Conservation (phyloP, 2,797 vertebrate genomes). For the Parauchenoglanis punctatus region DNA sequence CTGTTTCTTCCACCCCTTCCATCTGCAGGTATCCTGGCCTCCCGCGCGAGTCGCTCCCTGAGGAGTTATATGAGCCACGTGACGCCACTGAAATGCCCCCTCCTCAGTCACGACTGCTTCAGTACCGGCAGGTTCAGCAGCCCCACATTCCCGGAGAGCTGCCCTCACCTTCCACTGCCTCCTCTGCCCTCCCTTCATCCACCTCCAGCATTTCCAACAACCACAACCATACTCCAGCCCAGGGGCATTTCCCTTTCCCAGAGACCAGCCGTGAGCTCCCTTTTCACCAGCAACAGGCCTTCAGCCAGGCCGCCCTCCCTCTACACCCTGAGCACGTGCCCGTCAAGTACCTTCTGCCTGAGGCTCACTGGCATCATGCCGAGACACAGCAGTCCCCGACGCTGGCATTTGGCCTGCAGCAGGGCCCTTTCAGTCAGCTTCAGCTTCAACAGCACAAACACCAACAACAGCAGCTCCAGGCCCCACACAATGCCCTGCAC, state of each 20-base stretch:
- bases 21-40: conserved; percentile 88
- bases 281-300: conserved; percentile 73
- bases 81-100: conserved; percentile 92
- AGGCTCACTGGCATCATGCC: conserved; percentile 91
- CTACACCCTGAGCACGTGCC: conserved; percentile 86
- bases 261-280: conserved; percentile 84
- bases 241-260: conserved; percentile 79
- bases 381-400: conserved; percentile 85
- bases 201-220: conserved; percentile 75
- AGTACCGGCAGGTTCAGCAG: conserved; percentile 89
- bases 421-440: conserved; percentile 91
- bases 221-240: conserved; percentile 79
- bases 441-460: conserved; percentile 87
- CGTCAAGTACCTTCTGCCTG: conserved; percentile 92
- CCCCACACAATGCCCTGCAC: conserved; percentile 84
- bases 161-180: conserved; percentile 83
- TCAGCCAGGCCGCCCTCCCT: conserved; percentile 71
- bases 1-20: not conserved
- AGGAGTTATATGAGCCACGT: conserved; percentile 85
- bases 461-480: conserved; percentile 71
- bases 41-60: conserved; percentile 88
- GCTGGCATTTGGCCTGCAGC: conserved; percentile 85
- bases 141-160: conserved; percentile 87
- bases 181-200: conserved; percentile 83
- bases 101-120: conserved; percentile 96